Percentiles rank a stretch among this genome's conserved stretches.
These are phyloP conservation scores for Sericinus montela DNA, from an alignment of 2,888 invertebrate species.

Conservation along the genomic window DNA sequence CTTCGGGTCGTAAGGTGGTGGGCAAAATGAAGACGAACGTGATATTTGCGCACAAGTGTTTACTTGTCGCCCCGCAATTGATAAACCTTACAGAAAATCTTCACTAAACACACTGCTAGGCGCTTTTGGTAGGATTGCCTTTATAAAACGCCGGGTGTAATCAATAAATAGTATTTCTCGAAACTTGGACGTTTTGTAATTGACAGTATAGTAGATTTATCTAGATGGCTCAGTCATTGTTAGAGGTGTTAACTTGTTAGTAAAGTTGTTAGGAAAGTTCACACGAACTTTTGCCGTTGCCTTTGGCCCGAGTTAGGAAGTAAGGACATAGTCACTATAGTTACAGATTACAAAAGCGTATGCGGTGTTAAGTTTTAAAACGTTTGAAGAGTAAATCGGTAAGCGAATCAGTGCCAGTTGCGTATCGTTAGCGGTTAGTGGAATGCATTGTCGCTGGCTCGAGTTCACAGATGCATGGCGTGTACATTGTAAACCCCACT, in stretches of 20 bases:
- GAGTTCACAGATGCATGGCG: conserved; percentile 89
- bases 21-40: conserved; percentile 39
- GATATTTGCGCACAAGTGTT: conserved; percentile 65
- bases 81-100: conserved; percentile 73
- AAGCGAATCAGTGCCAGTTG: conserved; percentile 53
- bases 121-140: conserved; percentile 65
- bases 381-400: conserved; percentile 51
- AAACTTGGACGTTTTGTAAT: conserved; percentile 74
- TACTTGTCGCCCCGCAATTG: conserved; percentile 72
- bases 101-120: conserved; percentile 64
- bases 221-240: conserved; percentile 77
- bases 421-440: conserved; percentile 64
- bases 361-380: conserved; percentile 52
- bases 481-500: conserved; percentile 85
- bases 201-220: conserved; percentile 69
- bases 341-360: conserved; percentile 56
- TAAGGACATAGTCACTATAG: conserved; percentile 64
- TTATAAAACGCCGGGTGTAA: conserved; percentile 64
- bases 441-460: conserved; percentile 75
- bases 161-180: conserved; percentile 68
- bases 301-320: conserved; percentile 62
- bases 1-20: conserved; percentile 28
- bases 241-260: conserved; percentile 73
- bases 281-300: conserved; percentile 66
- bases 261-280: conserved; percentile 71